Evolutionary conservation across 30 jellyfish, hydroid and myxozoan species (phyloP), one percentile per base, ranked within the genome.

Genomic region (Aurelia sp.): DNA sequence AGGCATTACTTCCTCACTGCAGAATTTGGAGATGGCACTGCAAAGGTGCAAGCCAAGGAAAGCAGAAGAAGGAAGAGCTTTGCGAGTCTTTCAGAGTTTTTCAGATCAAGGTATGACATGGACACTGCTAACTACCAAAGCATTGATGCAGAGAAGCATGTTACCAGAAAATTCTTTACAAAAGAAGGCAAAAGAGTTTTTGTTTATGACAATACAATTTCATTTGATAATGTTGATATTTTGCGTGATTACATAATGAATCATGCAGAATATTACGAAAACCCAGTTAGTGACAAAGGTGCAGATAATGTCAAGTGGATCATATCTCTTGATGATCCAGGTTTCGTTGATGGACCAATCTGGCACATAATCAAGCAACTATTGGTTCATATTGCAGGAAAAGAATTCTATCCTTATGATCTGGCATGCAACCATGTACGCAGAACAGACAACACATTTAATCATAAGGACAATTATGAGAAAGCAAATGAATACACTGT

Each of bases 231-330:
- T 19, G 80, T 86, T 18, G 90, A 86, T 67, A 73, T 35, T 19
- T 59, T 76, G 11, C 76, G 60, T 52, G 67, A 76, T 41, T 86
- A 58, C 72, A 33, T 86, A 7, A 35, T 21, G 22, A 86, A 67
- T 38, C 86, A 74, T 67, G 96, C 96, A 19, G 89, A 86, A 12
- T 86, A 86, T 68, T 59, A 3, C 64, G 96, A 86, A 65, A 71
- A 67, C 48, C 88, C 86, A 59, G 83, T 86, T n/a, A 5, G 8
- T 71, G 90, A 75, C 5, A 51, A 47, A 20, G 88, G 44, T 65
- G 90, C 88, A 10, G 96, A 86, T 47, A 86, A 86, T 86, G 96
- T 86, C 27, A 76, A 76, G 35, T 86, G 96, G 96, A 58, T 86
- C 60, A 76, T 86, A 20, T 76, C 96, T 6, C 86, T 86, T 18